phyloP scores from a whole-genome alignment of 30 jellyfish, hydroid and myxozoan genomes.

The Mastigias papua region DNA sequence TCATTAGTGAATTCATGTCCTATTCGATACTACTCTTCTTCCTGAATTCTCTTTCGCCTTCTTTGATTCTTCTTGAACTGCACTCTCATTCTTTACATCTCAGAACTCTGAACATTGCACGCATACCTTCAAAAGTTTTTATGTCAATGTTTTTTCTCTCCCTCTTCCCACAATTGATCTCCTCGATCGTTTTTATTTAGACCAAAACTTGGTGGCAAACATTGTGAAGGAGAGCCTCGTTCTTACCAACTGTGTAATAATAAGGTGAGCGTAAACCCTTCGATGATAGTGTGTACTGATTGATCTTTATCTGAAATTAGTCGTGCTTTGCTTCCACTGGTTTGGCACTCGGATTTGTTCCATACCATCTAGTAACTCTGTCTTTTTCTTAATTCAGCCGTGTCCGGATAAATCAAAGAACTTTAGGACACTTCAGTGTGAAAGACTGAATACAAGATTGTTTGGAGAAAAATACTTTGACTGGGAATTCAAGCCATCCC shows the following conservation, averaged over 20 bases:
- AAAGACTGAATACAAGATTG: slow-evolving; percentile 75
- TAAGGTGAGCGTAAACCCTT: too few species aligned
- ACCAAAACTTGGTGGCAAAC: slow-evolving; percentile 92
- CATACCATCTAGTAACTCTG: background rate
- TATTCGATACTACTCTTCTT: too few species aligned
- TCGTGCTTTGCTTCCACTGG: background rate
- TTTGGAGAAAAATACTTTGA: slow-evolving; percentile 97
- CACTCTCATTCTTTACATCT: background rate
- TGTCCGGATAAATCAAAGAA: slow-evolving; percentile 71
- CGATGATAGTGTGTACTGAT: too few species aligned
- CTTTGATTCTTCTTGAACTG: background rate
- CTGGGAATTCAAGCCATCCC: slow-evolving; percentile 98
- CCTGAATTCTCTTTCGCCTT: background rate
- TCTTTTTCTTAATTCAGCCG: slow-evolving; percentile 20
- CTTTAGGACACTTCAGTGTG: slow-evolving; percentile 88
- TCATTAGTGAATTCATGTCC: too few species aligned
- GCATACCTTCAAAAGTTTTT: background rate
- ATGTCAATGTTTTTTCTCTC: background rate
- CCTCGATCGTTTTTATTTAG: background rate
- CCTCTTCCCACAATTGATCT: background rate
- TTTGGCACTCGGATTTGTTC: background rate
- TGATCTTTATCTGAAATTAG: too few species aligned
- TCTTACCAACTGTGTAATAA: slow-evolving; percentile 82
- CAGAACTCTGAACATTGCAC: background rate
- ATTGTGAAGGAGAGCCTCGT: slow-evolving; percentile 98